Evolutionary conservation across 2,888 invertebrate genomes (phyloP).

Genomic region (Phyllotreta striolata): DNA sequence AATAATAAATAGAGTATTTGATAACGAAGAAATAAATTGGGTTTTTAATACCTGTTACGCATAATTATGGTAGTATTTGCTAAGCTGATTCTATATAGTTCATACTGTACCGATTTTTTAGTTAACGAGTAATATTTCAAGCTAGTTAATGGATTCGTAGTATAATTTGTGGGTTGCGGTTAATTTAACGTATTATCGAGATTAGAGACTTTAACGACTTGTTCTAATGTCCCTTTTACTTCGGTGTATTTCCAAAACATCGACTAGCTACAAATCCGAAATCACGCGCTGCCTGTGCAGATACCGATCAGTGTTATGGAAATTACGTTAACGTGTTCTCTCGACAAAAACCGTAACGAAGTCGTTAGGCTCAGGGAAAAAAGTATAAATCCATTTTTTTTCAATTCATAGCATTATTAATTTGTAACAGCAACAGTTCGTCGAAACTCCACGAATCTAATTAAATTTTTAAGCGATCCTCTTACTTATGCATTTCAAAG

Average conservation of each 20-base stretch:
- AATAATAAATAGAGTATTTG: slow-evolving; percentile 14
- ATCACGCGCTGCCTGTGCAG: slow-evolving; percentile 17
- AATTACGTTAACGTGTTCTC: slow-evolving; percentile 20
- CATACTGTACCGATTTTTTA: not conserved
- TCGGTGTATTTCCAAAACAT: slow-evolving; percentile 17
- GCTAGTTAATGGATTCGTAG: not conserved
- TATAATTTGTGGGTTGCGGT: slow-evolving; percentile 18
- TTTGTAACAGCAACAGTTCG: no score
- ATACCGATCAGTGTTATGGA: slow-evolving; percentile 28
- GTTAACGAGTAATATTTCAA: not conserved
- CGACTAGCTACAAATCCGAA: slow-evolving; percentile 7
- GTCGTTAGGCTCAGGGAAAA: no score
- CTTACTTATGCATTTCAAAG: no score
- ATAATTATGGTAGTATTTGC: not conserved
- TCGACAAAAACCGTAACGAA: no score
- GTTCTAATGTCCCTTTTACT: slow-evolving; percentile 12
- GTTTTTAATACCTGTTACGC: not conserved
- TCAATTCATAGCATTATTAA: slow-evolving; percentile 23
- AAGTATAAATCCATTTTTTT: no score
- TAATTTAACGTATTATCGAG: slow-evolving; percentile 19
- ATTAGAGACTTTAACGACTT: slow-evolving; percentile 16
- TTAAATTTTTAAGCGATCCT: no score
- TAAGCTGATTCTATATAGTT: not conserved
- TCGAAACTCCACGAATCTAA: no score
- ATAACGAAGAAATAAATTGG: not conserved